Percentiles rank a stretch among this genome's conserved stretches.
These are phyloP conservation scores for Spermophilus dauricus DNA, from an alignment of 2,113 vertebrate genomes.

Conservation along the genomic window DNA sequence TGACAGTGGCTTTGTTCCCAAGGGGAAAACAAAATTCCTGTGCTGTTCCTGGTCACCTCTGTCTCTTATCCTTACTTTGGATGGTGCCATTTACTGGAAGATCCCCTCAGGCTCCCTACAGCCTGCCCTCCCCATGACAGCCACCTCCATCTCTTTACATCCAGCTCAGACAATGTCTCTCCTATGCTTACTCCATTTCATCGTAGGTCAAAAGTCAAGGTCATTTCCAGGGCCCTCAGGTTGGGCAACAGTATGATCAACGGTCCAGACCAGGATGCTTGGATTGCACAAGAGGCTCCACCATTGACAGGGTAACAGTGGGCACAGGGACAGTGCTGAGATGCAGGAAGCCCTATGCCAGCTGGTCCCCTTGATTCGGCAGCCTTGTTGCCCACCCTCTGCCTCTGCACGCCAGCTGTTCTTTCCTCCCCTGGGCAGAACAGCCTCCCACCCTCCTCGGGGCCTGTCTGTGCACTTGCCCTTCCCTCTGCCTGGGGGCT, in stretches of 20 bases:
- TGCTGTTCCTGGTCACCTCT: neutral
- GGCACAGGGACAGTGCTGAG: rapidly evolving
- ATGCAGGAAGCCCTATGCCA: rapidly evolving
- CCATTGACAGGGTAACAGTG: rapidly evolving
- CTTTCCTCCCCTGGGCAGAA: neutral
- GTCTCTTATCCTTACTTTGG: neutral
- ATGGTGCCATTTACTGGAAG: neutral
- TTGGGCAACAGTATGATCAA: neutral
- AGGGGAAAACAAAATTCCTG: neutral
- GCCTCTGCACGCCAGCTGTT: rapidly evolving
- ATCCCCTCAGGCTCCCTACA: neutral
- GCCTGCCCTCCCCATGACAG: neutral
- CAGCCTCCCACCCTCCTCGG: neutral
- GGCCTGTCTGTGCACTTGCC: neutral
- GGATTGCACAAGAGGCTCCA: neutral
- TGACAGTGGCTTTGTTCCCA: neutral
- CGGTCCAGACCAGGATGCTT: neutral
- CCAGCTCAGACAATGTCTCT: neutral
- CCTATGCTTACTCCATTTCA: neutral
- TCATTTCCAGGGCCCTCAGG: neutral
- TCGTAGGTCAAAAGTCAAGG: neutral
- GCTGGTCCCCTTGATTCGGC: no score
- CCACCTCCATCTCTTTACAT: neutral
- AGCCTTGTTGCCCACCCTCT: rapidly evolving
- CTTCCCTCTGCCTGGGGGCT: neutral